Conservation (phyloP, 2,797 vertebrate species). For the Chelon labrosus region DNA sequence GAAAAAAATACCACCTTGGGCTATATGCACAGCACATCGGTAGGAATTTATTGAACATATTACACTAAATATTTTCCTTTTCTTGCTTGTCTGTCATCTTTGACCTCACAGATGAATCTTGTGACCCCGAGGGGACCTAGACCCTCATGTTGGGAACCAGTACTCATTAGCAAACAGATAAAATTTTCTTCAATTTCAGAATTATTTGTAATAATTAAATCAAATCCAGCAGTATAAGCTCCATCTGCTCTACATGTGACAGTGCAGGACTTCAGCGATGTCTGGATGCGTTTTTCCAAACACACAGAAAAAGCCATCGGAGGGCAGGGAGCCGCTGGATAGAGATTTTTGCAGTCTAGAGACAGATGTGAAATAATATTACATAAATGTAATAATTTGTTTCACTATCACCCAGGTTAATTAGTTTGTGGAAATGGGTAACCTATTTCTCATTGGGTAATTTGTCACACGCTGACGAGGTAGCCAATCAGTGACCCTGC, state of each 20-base stretch:
- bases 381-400: constrained; percentile 99
- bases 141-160: not conserved
- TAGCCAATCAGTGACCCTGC: constrained; percentile 95
- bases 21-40: too few species aligned
- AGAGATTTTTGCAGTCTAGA: constrained; percentile 80
- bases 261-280: not conserved
- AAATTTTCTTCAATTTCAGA: not conserved
- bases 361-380: constrained; percentile 98
- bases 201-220: not conserved
- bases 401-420: constrained; percentile 98
- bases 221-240: too few species aligned
- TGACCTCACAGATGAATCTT: not conserved
- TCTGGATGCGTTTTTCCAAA: constrained; percentile 27
- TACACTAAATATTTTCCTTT: not conserved
- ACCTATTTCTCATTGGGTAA: constrained; percentile 98
- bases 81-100: not conserved
- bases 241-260: too few species aligned
- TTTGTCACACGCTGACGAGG: constrained; percentile 98
- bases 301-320: constrained; percentile 1
- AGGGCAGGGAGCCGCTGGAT: constrained; percentile 13
- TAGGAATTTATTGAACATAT: too few species aligned
- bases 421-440: constrained; percentile 99
- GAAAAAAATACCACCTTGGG: too few species aligned
- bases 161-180: not conserved
- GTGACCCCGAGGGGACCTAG: not conserved